Conservation (phyloP, 2,797 vertebrate genomes). For the Clarias pachynema region DNA sequence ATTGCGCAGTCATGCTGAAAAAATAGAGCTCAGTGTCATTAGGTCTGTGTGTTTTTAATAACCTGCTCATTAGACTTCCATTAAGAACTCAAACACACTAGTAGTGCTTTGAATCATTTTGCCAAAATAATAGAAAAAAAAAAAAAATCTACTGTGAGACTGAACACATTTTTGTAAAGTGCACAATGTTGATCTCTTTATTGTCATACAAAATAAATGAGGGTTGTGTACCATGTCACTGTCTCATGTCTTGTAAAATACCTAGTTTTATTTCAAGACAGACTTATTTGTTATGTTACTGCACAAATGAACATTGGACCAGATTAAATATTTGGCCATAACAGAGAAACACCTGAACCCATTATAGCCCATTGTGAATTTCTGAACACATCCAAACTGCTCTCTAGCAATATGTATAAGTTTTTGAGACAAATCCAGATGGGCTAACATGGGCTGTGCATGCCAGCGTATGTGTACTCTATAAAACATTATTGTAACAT, state of each 20-base stretch:
- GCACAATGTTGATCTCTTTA: neutral
- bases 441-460: neutral
- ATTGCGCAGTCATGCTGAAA: neutral
- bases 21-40: neutral
- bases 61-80: neutral
- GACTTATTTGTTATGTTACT: neutral
- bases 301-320: neutral
- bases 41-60: neutral
- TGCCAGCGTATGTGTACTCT: neutral
- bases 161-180: neutral
- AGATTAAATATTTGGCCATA: neutral
- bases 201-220: neutral
- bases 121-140: neutral
- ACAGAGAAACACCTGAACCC: neutral
- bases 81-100: neutral
- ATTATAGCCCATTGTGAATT: neutral
- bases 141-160: neutral
- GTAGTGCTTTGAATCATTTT: too few species aligned
- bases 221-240: neutral
- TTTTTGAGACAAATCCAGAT: neutral
- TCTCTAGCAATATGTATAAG: neutral
- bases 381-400: neutral
- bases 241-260: neutral
- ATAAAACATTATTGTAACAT: neutral
- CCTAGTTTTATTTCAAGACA: neutral